Base-by-base conservation (phyloP, 2,888 invertebrate species). In the Stenolophus ochropezus region DNA sequence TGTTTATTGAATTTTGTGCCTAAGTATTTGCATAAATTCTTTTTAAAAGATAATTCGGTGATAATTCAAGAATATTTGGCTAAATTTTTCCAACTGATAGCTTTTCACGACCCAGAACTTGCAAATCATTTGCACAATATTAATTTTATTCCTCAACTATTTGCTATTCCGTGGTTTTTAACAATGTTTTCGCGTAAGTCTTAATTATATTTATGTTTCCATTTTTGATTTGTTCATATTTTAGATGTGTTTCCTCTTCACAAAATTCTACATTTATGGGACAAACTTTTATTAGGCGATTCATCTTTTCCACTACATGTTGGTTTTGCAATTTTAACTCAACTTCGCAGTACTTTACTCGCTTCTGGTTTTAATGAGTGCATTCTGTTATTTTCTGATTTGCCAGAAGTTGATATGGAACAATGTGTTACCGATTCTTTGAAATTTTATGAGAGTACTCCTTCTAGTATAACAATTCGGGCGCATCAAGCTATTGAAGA, bases 81-180 rank as follows among this genome's bases (percentile, higher is more conserved):
- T 2, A 98, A 99, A 89, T 99, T 99, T 91, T 97, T 97, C 84
- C 98, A 98, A 88, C 92, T 99, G 86, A 95, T 98, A 58, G 96
- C 98, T 49, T 99, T 97, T 89, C 97, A 98, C 87, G 99, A 99
- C 89, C 97, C 99, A 0, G 92, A 93, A 82, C 89, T 99, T 82
- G 96, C 97, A 1, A 96, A 96, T 87, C 99, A 99, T 89, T 91
- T 99, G 69, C 93, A 95, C 86, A 94, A 94, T 14, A 98, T 99
- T 85, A 96, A 95, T 87, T 99, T 99, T 88, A 97, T 96, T 85
- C 98, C 99, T 0, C 98, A 99, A 89, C 91, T 99, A 14, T 99
- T 98, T 90, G 98, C 99, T 18, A 99, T 99, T 88, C 98, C 99
- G 0, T 99, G 99, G 99, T 99, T 98, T 89, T 91, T 99, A 42